Evolutionary conservation across 2,888 invertebrate genomes (phyloP), one percentile per base, ranked within the genome.

Genomic region (Omphaloscelis lunosa): DNA sequence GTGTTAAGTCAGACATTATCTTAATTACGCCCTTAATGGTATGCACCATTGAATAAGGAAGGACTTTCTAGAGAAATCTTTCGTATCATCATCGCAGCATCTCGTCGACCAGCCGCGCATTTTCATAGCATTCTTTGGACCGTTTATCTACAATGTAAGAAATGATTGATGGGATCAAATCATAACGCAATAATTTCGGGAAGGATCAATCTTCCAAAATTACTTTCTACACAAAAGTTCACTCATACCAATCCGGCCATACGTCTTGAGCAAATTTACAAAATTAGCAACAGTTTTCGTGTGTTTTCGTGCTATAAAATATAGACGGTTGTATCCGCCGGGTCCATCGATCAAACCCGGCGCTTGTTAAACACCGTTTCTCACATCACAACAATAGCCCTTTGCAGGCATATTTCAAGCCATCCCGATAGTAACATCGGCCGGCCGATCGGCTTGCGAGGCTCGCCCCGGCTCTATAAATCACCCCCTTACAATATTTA

Each of bases 401-500:
- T 93, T 93, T 92, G 94, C 94, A 92, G 95, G 96, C 95, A 96
- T 96, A 96, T 96, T 96, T 96, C 96, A 96, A 95, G 93, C 93
- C 94, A 93, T 94, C 94, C 94, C 93, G 95, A 95, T 96, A 95
- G 94, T 90, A 93, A 94, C 95, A 95, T 95, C 95, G 95, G 92
- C 91, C 91, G 91, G 91, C 91, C 94, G 95, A 95, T 95, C 94
- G 95, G 93, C 90, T 91, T 88, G 93, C 93, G 91, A 91, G 93
- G 92, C 92, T 90, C 89, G 93, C 93, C 93, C 93, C 89, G 89
- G 91, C 94, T 92, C 92, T 93, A 96, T 96, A 96, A 96, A 96
- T 96, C 96, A 96, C 93, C 94, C 93, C 94, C 93, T 94, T 95
- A 94, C 96, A 96, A 96, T 96, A 96, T 96, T 96, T 96, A 96